Percentiles rank a stretch among this genome's conserved stretches.
Conservation (phyloP, 2,797 vertebrate species). For the Tokudaia tokunoshimensis region DNA sequence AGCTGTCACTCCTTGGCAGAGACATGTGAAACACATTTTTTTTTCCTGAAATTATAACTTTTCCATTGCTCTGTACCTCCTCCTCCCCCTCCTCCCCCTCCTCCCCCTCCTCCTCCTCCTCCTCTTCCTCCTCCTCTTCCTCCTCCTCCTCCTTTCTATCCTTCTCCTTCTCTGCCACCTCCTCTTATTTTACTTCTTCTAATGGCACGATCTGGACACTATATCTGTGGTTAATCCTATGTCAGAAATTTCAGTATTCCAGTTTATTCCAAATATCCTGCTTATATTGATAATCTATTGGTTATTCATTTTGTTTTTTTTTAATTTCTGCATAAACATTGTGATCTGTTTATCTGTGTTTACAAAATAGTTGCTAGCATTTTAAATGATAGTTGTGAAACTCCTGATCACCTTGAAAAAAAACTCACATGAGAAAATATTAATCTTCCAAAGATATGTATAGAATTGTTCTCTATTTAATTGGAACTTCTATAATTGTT, state of each 20-base stretch:
- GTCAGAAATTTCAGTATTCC: background rate
- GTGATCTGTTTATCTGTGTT: background rate
- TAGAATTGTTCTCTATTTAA: background rate
- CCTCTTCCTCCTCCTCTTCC: background rate
- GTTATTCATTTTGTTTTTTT: background rate
- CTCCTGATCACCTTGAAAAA: background rate
- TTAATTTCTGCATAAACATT: background rate
- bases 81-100: no score
- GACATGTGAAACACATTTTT: no score
- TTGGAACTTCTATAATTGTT: background rate
- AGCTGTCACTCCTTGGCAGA: background rate
- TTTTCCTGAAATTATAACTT: background rate
- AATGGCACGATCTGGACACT: background rate
- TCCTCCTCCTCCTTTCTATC: fast-evolving
- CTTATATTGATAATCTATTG: background rate
- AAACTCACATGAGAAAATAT: background rate
- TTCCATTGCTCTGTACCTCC: background rate
- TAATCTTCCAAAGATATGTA: background rate
- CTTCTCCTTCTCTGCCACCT: background rate
- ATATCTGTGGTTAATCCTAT: background rate
- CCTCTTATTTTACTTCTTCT: background rate
- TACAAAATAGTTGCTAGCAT: background rate
- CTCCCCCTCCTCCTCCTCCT: no score
- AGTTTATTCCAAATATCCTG: background rate
- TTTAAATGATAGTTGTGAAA: background rate